Evolutionary conservation across 2,888 invertebrate genomes (phyloP).

Genomic region (Drosophila austrosaltans): DNA sequence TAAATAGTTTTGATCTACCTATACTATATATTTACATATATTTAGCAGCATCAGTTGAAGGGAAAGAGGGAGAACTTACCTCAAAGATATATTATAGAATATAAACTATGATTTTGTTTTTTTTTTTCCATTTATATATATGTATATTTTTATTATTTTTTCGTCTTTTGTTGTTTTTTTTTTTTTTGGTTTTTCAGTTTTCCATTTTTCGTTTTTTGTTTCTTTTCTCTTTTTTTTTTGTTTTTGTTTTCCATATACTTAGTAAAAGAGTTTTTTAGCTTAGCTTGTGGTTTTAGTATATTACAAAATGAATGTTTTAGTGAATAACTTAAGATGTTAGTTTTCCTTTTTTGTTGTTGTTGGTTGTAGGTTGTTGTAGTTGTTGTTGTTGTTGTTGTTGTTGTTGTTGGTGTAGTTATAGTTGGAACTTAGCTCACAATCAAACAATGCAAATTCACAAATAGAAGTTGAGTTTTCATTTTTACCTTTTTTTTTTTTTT

Average conservation of each 20-base stretch:
- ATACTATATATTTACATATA: neutral
- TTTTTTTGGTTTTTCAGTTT: conserved; percentile 25
- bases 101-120: conserved; percentile 6
- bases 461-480: conserved; percentile 38
- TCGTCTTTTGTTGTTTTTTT: conserved; percentile 33
- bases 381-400: conserved; percentile 36
- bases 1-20: conserved; percentile 38
- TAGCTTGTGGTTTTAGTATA: conserved; percentile 65
- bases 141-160: conserved; percentile 45
- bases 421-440: conserved; percentile 75
- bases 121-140: conserved; percentile 35
- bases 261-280: conserved; percentile 46
- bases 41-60: neutral
- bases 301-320: conserved; percentile 70
- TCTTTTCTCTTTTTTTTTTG: conserved; percentile 8
- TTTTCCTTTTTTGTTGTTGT: conserved; percentile 24
- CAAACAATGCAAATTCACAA: conserved; percentile 68
- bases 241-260: conserved; percentile 23
- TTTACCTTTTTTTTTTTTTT: conserved; percentile 18
- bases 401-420: conserved; percentile 39
- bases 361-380: conserved; percentile 39
- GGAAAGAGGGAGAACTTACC: conserved; percentile 32
- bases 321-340: conserved; percentile 56
- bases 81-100: no score
- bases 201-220: conserved; percentile 23